Evolutionary conservation across 2,797 vertebrate genomes (phyloP), one percentile per base, ranked within the genome.

Genomic region (Phyllotis vaccarum): DNA sequence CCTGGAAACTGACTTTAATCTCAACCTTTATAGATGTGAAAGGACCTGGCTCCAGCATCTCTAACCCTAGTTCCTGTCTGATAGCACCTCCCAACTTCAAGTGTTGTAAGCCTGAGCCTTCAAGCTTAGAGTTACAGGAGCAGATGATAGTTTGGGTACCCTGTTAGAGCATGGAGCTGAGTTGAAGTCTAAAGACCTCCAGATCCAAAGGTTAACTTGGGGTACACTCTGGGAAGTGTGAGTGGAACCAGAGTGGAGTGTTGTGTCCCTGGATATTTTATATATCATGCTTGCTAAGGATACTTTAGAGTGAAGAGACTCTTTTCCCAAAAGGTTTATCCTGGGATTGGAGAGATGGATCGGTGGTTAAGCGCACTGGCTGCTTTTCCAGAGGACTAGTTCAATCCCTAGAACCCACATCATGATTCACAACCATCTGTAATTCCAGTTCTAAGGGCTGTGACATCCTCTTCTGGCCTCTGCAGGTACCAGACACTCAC

Each of bases 171-270:
- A 1, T 22, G 22, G 34, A 37, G 62, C 46, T n/a, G 43, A 43
- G 60, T n/a, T n/a, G 31, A 83, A 49, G 43, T 66, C 43, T 66
- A 66, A 43, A 49, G 75, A 85, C 34, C 58, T 21, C 80, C 27
- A 8, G 27, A 34, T 34, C 81, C 81, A 64, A 58, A 82, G 81
- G 29, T 83, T 56, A 60, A 60, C 56, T 31, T 46, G 12, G 16
- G 60, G 9, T 43, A 31, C 16, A 11, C 16, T 82, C 16, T 40
- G 31, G 11, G 9, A 2, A n/a, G 37, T 46, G 5, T 19, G 2
- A 16, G 0, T 52, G 9, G 89, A 31, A n/a, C 70, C 2, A 5
- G 24, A 34, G 3, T 0, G 13, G 17, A 6, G 13, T 2, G 3
- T 40, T 16, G 34, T 76, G 14, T 29, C 16, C 56, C 54, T 43